Percentiles rank a stretch among this genome's conserved stretches.
Evolutionary conservation across 1,140 invertebrate genomes (phyloP).

Genomic region (Bombus terrestris): DNA sequence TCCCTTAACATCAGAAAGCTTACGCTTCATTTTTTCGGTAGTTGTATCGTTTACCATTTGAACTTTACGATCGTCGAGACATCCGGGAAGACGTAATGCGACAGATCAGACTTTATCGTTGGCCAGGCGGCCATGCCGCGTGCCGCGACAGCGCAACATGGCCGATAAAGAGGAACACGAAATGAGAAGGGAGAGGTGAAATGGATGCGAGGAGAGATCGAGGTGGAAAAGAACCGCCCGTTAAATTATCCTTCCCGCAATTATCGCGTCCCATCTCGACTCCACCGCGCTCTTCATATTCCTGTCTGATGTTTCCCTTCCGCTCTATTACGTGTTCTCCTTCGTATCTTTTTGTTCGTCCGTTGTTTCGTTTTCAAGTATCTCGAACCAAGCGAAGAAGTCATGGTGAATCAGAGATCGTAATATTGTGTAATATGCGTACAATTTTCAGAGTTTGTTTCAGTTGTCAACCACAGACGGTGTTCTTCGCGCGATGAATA

Average conservation of each 20-base stretch:
- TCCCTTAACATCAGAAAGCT: too few relatives aligned
- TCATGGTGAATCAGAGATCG: neutral
- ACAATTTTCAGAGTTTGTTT: neutral
- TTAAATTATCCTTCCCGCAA: conserved; percentile 74
- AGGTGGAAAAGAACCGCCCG: conserved; percentile 71
- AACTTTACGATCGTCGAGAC: neutral
- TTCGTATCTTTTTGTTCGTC: too few relatives aligned
- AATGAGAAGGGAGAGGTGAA: conserved; percentile 3
- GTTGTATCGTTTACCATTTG: neutral
- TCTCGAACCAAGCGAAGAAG: neutral
- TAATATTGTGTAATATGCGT: neutral
- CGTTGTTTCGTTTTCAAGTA: too few relatives aligned
- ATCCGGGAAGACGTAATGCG: neutral
- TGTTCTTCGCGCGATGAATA: too few relatives aligned
- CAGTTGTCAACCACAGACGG: too few relatives aligned
- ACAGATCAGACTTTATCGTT: neutral
- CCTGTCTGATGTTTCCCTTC: conserved; percentile 38
- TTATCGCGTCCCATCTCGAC: conserved; percentile 69
- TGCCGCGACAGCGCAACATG: neutral
- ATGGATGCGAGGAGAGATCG: conserved; percentile 38
- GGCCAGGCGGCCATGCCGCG: neutral
- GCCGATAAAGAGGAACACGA: neutral
- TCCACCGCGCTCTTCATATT: conserved; percentile 50
- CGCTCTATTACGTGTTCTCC: too few relatives aligned
- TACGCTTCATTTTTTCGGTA: neutral